Evolutionary conservation across 2,113 vertebrate genomes (phyloP).

Genomic region (Bungarus multicinctus): DNA sequence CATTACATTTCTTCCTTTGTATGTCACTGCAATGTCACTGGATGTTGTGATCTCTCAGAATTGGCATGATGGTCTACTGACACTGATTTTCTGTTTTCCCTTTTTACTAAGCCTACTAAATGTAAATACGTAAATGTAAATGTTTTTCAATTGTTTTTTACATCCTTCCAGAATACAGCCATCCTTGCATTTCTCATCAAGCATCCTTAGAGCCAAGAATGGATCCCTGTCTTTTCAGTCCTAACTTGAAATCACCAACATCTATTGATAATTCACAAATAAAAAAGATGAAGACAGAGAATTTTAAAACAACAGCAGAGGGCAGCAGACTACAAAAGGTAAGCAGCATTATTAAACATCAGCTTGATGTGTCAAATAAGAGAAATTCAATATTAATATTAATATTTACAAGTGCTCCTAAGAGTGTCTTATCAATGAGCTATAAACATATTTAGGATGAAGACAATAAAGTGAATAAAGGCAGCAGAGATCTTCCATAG

Average conservation of each 20-base stretch:
- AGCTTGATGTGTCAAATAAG: background rate
- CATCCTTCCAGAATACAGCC: conserved; percentile 75
- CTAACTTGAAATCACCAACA: conserved; percentile 42
- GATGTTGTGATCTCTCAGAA: background rate
- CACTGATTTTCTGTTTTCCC: background rate
- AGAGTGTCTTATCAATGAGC: background rate
- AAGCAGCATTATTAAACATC: background rate
- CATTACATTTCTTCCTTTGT: background rate
- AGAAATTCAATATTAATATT: background rate
- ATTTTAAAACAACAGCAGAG: conserved; percentile 63
- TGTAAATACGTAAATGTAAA: background rate
- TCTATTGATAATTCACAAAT: background rate
- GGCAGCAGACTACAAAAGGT: conserved; percentile 78
- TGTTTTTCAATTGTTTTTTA: conserved; percentile 79
- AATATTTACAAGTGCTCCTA: background rate
- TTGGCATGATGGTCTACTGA: background rate
- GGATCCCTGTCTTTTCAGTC: conserved; percentile 67
- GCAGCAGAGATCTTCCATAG: background rate
- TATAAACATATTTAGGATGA: background rate
- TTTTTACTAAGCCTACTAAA: background rate
- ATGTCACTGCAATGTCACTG: background rate
- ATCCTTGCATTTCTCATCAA: conserved; percentile 76
- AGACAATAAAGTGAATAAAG: background rate
- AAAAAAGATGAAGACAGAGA: conserved; percentile 36
- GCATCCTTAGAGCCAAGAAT: conserved; percentile 70